These are phyloP conservation scores for Anarhynchus alexandrinus DNA, from an alignment of 2,113 vertebrate genomes.

Conservation along the genomic window DNA sequence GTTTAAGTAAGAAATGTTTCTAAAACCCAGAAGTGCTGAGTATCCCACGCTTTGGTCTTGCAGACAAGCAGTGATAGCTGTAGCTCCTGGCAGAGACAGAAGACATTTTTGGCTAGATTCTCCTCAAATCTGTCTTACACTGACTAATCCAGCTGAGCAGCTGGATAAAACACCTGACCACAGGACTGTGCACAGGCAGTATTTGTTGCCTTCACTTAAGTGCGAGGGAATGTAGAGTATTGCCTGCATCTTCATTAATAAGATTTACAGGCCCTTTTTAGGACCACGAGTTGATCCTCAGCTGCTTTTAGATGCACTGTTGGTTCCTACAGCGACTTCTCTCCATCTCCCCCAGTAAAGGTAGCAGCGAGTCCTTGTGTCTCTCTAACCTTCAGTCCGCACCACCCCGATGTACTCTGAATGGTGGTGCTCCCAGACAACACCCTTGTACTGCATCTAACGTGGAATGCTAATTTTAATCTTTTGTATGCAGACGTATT, in stretches of 20 bases:
- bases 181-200: not conserved
- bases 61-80: not conserved
- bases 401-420: fast-evolving
- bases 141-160: not conserved
- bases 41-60: not conserved
- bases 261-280: not conserved
- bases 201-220: not conserved
- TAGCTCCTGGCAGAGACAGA: not conserved
- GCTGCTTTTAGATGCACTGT: not conserved
- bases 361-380: not conserved
- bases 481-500: not conserved
- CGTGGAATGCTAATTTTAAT: not conserved
- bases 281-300: not conserved
- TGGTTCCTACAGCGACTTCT: not conserved
- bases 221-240: fast-evolving
- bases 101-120: not conserved
- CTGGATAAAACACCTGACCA: not conserved
- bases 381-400: not conserved
- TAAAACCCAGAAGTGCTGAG: not conserved
- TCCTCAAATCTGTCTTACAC: not conserved
- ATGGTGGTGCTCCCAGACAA: not conserved
- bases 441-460: not conserved
- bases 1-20: not conserved
- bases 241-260: not conserved
- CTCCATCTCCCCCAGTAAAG: not conserved